A percentile compares a stretch with the other conserved stretches of the same genome.
These are phyloP conservation scores for Chelonus formosanus DNA, from an alignment of 2,888 invertebrate genomes.

Conservation along the genomic window DNA sequence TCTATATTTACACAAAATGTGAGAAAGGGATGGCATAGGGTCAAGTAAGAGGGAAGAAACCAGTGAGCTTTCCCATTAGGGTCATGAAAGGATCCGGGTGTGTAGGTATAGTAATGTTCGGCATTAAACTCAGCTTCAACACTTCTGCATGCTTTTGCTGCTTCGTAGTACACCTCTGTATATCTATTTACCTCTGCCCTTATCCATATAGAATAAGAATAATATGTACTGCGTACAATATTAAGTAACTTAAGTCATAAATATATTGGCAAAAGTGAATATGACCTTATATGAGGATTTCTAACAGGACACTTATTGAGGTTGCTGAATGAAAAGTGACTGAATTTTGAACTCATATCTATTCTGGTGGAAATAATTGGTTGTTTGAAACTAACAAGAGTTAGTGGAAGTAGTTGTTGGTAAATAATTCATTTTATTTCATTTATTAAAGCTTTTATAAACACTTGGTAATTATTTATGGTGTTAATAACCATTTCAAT, in stretches of 20 bases:
- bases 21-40: not conserved
- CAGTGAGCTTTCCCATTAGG: conserved; percentile 39
- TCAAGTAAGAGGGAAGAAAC: conserved; percentile 21
- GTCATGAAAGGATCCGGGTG: conserved; percentile 36
- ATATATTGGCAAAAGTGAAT: no score
- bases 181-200: conserved; percentile 23
- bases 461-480: no score
- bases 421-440: no score
- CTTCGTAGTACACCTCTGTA: not conserved
- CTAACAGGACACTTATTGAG: no score
- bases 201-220: conserved; percentile 1
- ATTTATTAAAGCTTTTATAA: no score
- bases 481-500: no score
- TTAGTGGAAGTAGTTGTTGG: no score
- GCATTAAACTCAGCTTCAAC: conserved; percentile 38
- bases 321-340: no score
- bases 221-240: not conserved
- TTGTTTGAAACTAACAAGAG: no score
- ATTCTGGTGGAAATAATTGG: no score
- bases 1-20: no score
- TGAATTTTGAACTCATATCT: no score
- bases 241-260: conserved; percentile 15
- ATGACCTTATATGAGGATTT: not conserved
- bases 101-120: conserved; percentile 33
- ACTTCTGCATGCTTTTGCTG: conserved; percentile 4